phyloP scores from a whole-genome alignment of 2,888 invertebrate species.

The Pristionchus arcanus region DNA sequence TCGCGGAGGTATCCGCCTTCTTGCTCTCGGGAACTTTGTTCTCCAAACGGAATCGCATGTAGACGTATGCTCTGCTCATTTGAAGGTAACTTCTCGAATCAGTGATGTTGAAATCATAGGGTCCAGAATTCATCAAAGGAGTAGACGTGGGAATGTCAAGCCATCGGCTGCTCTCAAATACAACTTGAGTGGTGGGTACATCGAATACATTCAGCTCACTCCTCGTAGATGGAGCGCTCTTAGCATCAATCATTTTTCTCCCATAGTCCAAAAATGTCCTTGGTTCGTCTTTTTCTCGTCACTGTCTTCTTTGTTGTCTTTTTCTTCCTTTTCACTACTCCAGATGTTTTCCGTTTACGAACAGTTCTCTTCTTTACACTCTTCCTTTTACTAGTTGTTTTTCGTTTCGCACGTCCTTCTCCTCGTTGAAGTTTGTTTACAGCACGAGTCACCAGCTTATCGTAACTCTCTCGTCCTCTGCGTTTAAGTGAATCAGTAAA shows the following conservation, averaged over 20 bases:
- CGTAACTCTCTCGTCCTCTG: constrained; percentile 5
- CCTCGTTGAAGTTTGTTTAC: constrained; percentile 15
- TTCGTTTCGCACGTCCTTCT: neutral
- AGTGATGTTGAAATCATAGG: constrained; percentile 11
- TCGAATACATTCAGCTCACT: constrained; percentile 30
- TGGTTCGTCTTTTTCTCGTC: neutral
- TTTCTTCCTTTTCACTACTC: neutral
- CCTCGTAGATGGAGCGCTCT: constrained; percentile 12
- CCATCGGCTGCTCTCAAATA: constrained; percentile 34
- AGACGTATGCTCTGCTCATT: constrained; percentile 35
- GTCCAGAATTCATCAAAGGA: constrained; percentile 30
- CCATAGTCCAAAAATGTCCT: constrained; percentile 39
- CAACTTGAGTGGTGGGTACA: constrained; percentile 35
- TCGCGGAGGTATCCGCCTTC: neutral
- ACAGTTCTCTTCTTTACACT: neutral
- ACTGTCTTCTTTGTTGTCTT: neutral
- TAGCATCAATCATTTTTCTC: constrained; percentile 30
- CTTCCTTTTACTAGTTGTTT: neutral
- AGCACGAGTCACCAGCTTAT: neutral
- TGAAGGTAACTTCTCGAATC: constrained; percentile 45
- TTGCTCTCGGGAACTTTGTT: neutral
- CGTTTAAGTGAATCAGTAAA: constrained; percentile 16
- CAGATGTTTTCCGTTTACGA: neutral
- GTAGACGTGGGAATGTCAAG: constrained; percentile 31
- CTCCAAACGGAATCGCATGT: neutral